Conservation (phyloP, 2,113 vertebrate genomes). For the Glareola pratincola region DNA sequence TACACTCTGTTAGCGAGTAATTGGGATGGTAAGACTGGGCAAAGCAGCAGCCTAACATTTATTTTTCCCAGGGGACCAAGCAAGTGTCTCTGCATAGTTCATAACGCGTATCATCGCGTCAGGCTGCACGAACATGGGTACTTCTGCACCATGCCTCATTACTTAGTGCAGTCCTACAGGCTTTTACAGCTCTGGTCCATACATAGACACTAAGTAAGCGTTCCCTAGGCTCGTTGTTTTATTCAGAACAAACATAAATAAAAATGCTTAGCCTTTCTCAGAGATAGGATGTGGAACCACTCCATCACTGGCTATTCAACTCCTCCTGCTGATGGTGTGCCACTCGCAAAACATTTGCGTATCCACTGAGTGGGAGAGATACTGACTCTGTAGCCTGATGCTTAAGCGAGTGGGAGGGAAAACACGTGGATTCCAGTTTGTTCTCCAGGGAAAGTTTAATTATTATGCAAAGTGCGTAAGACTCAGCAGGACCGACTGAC, state of each 20-base stretch:
- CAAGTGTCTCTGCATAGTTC: not conserved
- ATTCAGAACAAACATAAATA: not conserved
- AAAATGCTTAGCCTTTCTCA: not conserved
- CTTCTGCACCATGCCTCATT: not conserved
- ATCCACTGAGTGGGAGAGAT: constrained; percentile 8
- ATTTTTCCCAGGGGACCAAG: not conserved
- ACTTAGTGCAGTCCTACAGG: not conserved
- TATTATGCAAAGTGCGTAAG: not conserved
- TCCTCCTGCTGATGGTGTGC: not conserved
- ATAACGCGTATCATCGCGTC: not conserved
- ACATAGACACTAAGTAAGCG: not conserved
- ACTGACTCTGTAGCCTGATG: constrained; percentile 16
- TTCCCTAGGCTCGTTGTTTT: not conserved
- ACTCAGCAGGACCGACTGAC: not conserved
- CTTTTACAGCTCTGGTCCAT: not conserved
- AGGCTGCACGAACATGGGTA: not conserved
- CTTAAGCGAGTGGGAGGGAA: constrained; percentile 38
- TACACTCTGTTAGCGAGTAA: not conserved
- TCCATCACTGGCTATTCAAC: not conserved
- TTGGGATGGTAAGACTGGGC: not conserved
- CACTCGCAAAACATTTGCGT: not conserved
- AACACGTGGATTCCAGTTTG: not conserved
- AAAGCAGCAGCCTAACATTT: not conserved
- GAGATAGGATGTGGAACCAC: not conserved
- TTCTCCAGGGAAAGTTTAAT: not conserved